A percentile compares a stretch with the other conserved stretches of the same genome.
Conservation (phyloP, 2,797 vertebrate species). For the Eutrigla gurnardus region DNA sequence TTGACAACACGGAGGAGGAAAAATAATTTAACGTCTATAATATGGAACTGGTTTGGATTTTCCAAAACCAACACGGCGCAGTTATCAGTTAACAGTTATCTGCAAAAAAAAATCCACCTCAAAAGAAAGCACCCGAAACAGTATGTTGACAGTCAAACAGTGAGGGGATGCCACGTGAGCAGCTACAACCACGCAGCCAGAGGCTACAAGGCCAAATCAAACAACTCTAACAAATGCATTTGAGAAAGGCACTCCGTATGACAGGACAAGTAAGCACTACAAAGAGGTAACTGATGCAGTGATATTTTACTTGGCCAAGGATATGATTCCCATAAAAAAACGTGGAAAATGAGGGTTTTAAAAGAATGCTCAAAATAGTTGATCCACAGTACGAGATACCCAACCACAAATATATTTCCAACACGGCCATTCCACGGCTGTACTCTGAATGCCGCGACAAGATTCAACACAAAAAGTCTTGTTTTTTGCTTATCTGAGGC, state of each 20-base stretch:
- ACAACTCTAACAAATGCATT: not conserved
- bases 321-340: not conserved
- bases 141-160: not conserved
- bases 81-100: no score
- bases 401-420: not conserved
- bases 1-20: no score
- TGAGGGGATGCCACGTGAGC: not conserved
- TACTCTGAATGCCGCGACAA: not conserved
- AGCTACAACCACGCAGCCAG: not conserved
- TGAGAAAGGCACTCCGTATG: not conserved
- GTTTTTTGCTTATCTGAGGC: not conserved
- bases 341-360: not conserved
- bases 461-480: not conserved
- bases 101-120: not conserved
- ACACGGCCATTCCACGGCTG: not conserved
- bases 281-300: not conserved
- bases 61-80: not conserved
- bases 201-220: not conserved
- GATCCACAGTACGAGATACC: not conserved
- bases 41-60: not conserved
- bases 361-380: not conserved
- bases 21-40: no score
- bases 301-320: not conserved
- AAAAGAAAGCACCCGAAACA: not conserved
- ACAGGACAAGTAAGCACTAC: not conserved